A percentile compares a stretch with the other conserved stretches of the same genome.
Conservation (phyloP, 2,113 vertebrate species). For the Gobius niger region DNA sequence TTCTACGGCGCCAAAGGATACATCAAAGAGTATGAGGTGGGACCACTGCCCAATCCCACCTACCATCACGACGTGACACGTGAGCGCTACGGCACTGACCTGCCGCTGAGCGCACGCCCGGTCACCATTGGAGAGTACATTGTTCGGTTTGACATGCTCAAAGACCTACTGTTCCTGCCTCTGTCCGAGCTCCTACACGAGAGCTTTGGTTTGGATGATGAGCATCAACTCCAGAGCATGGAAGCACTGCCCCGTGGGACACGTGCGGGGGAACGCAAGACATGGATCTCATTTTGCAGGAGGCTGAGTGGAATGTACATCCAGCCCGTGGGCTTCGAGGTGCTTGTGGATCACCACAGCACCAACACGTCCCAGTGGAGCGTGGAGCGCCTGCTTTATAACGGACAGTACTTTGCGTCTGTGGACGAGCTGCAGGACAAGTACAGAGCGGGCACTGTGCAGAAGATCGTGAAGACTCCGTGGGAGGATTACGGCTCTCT, state of each 20-base stretch:
- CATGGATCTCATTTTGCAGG: constrained; percentile 87
- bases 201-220: constrained; percentile 72
- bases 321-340: constrained; percentile 86
- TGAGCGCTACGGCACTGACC: constrained; percentile 59
- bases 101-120: constrained; percentile 75
- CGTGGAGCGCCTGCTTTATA: constrained; percentile 79
- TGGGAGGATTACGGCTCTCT: constrained; percentile 77
- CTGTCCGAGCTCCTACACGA: constrained; percentile 65
- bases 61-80: constrained; percentile 69
- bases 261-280: constrained; percentile 78
- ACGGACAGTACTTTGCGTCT: constrained; percentile 79
- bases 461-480: constrained; percentile 64
- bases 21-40: constrained; percentile 84
- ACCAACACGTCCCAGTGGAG: constrained; percentile 74
- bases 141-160: constrained; percentile 56
- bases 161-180: constrained; percentile 67
- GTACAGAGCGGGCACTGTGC: constrained; percentile 68
- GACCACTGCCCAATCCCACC: constrained; percentile 69
- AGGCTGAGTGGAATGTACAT: constrained; percentile 76
- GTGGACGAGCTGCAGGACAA: constrained; percentile 60
- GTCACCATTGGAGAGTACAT: constrained; percentile 79
- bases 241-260: constrained; percentile 85
- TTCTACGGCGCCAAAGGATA: constrained; percentile 71
- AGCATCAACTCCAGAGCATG: constrained; percentile 50
- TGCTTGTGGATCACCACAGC: constrained; percentile 82